phyloP scores from a whole-genome alignment of 2,113 vertebrate species.

The Cyanoramphus novaezelandiae region DNA sequence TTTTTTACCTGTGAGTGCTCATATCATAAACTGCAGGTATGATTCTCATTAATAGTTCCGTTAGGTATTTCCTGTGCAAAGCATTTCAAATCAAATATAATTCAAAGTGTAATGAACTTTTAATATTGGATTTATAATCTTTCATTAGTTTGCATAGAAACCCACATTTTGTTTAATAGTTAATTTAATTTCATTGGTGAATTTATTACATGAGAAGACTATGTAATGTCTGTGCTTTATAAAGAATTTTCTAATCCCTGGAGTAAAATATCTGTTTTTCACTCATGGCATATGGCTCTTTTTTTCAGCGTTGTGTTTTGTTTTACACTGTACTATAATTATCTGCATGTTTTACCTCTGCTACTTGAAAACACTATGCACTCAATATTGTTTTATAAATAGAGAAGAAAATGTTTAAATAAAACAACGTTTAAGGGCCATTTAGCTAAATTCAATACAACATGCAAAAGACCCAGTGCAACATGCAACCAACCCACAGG shows the following conservation, averaged over 20 bases:
- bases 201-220: not conserved
- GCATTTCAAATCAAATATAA: not conserved
- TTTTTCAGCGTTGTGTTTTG: not conserved
- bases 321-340: not conserved
- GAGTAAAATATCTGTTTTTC: not conserved
- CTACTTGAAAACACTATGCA: not conserved
- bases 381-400: not conserved
- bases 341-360: not conserved
- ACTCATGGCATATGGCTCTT: not conserved
- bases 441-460: not conserved
- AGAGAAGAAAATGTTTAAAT: not conserved
- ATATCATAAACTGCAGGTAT: not conserved
- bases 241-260: not conserved
- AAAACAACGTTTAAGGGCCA: not conserved
- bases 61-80: not conserved
- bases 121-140: conserved; percentile 1
- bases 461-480: not conserved
- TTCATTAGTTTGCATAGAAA: not conserved
- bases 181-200: not conserved
- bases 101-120: conserved; percentile 11
- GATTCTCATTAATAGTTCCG: not conserved
- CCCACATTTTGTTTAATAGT: conserved; percentile 1
- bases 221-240: not conserved
- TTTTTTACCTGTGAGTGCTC: not conserved
- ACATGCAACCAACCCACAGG: not conserved